Evolutionary conservation across 2,888 invertebrate species (phyloP), one percentile per base, ranked within the genome.

Genomic region (Deilephila porcellus): DNA sequence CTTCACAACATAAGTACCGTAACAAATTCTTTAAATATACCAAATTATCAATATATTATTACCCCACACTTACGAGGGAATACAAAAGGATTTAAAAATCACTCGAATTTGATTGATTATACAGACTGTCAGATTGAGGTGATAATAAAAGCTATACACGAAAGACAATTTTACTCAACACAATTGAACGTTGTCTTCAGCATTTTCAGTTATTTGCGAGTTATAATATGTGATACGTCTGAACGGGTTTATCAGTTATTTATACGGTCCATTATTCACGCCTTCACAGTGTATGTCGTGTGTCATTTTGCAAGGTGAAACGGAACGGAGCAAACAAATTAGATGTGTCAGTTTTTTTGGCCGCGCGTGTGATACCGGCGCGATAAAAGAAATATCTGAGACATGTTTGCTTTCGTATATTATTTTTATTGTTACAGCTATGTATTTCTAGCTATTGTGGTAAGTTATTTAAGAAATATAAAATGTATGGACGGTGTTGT

Each of bases 231-330:
- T 37, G 25, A 60, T 60, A 60, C 60, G 60, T 71, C 71, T 53
- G 14, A 17, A 52, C 37, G 60, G 11, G 63, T 71, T 74, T 71
- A 71, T 74, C 73, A 70, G 71, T 74, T 74, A 74, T 74, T 74
- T 74, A 74, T 74, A 63, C 37, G 19, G 11, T 59, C 63, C 63
- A 64, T 74, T 71, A 74, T 64, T 74, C 71, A 74, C 56, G 25
- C 37, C 53, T 62, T 59, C 63, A 25, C 45, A 71, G 37, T 71
- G 37, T 45, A 37, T 60, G 56, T 59, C 25, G 59, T 53, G 70
- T 71, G 60, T 25, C 60, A 52, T 45, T 67, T 52, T 6, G 67
- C 67, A 67, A 67, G 67, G 67, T 71, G 60, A 60, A 71, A 71
- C 37, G 45, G 71, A 71, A 71, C 60, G 59, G 32, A 60, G 59